phyloP scores from a whole-genome alignment of 2,888 invertebrate genomes.

The Rhimphoctona megacephalus region DNA sequence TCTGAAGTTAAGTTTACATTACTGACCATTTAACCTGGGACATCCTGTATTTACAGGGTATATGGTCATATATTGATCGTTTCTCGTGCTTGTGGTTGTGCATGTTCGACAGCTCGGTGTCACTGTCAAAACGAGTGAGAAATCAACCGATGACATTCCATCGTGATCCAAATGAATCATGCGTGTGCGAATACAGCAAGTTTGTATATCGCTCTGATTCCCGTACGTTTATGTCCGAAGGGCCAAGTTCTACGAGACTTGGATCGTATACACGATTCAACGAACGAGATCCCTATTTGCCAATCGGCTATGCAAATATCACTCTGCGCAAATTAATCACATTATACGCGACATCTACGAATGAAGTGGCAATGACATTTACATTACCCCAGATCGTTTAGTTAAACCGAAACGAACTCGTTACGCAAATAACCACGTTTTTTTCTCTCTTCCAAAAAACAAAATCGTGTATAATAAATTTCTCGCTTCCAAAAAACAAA shows the following conservation, averaged over 20 bases:
- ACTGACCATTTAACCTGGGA: background rate
- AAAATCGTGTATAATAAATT: background rate
- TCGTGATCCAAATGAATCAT: constrained; percentile 55
- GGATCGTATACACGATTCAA: background rate
- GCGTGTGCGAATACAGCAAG: constrained; percentile 41
- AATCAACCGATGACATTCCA: constrained; percentile 53
- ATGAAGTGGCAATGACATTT: constrained; percentile 61
- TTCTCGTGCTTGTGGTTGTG: constrained; percentile 33
- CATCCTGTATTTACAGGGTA: constrained; percentile 32
- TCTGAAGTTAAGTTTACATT: background rate
- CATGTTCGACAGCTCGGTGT: constrained; percentile 48
- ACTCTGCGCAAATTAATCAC: constrained; percentile 46
- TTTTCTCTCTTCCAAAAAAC: background rate
- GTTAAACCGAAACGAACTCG: background rate
- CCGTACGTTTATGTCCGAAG: background rate
- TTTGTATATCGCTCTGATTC: constrained; percentile 31
- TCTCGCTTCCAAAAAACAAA: background rate
- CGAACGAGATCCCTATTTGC: constrained; percentile 34
- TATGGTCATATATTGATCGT: constrained; percentile 69
- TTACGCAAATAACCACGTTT: background rate
- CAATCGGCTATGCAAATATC: constrained; percentile 55
- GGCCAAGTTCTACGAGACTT: background rate
- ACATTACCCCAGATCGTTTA: background rate
- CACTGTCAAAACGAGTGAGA: constrained; percentile 37
- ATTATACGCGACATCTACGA: constrained; percentile 35